Conservation (phyloP, 1,140 invertebrate genomes). For the Sipha flava region DNA sequence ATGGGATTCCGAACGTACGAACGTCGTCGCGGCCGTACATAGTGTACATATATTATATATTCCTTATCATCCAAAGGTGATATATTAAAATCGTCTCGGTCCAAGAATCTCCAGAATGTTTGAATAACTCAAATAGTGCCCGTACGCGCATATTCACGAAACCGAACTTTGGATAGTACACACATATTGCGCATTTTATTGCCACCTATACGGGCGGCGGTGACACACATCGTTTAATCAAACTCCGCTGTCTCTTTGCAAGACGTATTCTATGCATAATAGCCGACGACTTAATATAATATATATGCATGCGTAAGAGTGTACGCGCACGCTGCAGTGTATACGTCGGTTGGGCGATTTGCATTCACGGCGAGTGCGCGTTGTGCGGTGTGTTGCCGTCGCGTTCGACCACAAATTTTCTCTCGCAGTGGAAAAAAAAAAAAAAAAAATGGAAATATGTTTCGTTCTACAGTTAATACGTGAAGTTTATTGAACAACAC, state of each 20-base stretch:
- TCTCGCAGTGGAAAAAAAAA: too few relatives aligned
- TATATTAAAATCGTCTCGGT: conserved; percentile 29
- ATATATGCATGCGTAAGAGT: neutral
- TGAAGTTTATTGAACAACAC: too few relatives aligned
- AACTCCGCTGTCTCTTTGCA: neutral
- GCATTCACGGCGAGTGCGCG: neutral
- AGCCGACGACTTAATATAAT: neutral
- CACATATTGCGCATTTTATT: conserved; percentile 30
- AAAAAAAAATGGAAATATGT: too few relatives aligned
- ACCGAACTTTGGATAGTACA: conserved; percentile 25
- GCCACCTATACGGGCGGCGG: neutral
- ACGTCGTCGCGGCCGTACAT: too few relatives aligned
- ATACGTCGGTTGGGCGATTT: neutral
- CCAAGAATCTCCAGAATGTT: conserved; percentile 27
- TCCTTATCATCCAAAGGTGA: conserved; percentile 15
- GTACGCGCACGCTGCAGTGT: too few relatives aligned
- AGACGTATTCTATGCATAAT: neutral
- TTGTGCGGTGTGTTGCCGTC: too few relatives aligned
- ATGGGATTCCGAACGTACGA: neutral
- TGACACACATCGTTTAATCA: conserved; percentile 25
- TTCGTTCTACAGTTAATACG: too few relatives aligned
- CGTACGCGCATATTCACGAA: neutral
- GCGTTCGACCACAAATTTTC: too few relatives aligned
- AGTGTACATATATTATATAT: neutral
- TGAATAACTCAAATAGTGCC: conserved; percentile 8